Evolutionary conservation across 2,888 invertebrate genomes (phyloP).

Genomic region (Clitarchus hookeri): DNA sequence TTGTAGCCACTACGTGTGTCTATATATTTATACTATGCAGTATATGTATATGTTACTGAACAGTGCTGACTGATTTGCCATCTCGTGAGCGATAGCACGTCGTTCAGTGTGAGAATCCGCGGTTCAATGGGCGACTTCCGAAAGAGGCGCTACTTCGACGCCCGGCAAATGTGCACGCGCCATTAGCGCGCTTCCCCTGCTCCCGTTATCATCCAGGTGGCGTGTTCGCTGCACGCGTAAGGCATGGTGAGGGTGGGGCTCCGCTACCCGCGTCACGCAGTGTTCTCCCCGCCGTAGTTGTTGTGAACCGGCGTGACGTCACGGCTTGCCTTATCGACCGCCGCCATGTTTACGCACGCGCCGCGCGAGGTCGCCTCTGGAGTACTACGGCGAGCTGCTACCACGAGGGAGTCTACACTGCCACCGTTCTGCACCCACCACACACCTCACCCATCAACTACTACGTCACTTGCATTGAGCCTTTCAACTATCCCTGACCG

Average conservation of each 20-base stretch:
- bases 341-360: background rate
- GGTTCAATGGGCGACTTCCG: background rate
- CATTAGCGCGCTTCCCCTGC: background rate
- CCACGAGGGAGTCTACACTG: background rate
- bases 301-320: constrained; percentile 7
- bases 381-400: background rate
- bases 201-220: background rate
- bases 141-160: background rate
- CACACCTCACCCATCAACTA: no score
- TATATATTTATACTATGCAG: no score
- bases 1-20: no score
- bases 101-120: no score
- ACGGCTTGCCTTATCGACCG: background rate
- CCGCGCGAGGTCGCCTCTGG: background rate
- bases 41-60: no score
- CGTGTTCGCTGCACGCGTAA: background rate
- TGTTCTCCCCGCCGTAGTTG: background rate
- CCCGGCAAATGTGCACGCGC: background rate
- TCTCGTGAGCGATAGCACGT: no score
- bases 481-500: no score
- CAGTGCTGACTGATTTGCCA: no score
- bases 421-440: no score
- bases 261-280: background rate
- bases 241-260: background rate
- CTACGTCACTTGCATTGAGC: background rate